Evolutionary conservation across 2,113 vertebrate species (phyloP).

Genomic region (Cyprinus carpio): DNA sequence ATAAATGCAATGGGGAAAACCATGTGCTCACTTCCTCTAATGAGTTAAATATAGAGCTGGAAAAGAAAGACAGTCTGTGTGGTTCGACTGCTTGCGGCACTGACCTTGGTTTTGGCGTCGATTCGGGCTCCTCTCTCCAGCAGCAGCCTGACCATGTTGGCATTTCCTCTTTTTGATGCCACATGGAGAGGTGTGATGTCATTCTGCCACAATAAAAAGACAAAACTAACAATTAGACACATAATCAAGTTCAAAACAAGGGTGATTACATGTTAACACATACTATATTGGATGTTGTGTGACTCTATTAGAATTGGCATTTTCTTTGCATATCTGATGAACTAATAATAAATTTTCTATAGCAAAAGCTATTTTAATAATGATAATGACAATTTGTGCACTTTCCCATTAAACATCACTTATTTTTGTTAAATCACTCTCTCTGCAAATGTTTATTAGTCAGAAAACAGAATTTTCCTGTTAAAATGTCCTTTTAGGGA

Average conservation of each 20-base stretch:
- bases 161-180: conserved; percentile 94
- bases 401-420: neutral
- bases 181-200: conserved; percentile 97
- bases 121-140: conserved; percentile 95
- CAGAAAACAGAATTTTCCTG: too few relatives aligned
- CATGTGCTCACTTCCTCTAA: conserved; percentile 25
- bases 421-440: neutral
- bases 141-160: conserved; percentile 95
- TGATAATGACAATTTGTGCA: too few relatives aligned
- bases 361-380: neutral
- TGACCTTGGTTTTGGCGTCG: conserved; percentile 97
- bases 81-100: conserved; percentile 34
- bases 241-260: neutral
- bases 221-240: neutral
- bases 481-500: too few relatives aligned
- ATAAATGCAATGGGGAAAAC: neutral
- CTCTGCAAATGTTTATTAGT: neutral
- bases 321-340: neutral
- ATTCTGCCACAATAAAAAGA: conserved; percentile 76
- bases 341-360: neutral
- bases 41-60: conserved; percentile 32
- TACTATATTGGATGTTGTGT: neutral
- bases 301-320: neutral
- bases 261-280: neutral
- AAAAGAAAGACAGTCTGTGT: conserved; percentile 6